A percentile compares a stretch with the other conserved stretches of the same genome.
phyloP scores from a whole-genome alignment of 2,888 invertebrate species.

The Rotaria sp. region DNA sequence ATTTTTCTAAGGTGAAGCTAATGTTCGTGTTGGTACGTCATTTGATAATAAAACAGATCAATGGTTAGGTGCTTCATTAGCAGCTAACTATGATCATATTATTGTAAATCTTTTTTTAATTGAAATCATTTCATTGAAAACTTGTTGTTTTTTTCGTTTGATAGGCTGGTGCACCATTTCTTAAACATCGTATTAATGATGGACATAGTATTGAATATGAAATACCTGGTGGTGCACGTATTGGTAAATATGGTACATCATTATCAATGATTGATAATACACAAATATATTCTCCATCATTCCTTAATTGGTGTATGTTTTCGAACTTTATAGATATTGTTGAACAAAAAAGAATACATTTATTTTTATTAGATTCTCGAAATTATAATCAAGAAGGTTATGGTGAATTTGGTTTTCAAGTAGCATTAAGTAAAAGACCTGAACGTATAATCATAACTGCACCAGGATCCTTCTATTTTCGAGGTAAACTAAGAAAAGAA shows the following conservation, averaged over 20 bases:
- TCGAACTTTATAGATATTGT: background rate
- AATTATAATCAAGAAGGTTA: slow-evolving; percentile 19
- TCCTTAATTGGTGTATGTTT: slow-evolving; percentile 2
- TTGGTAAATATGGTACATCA: background rate
- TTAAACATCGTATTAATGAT: slow-evolving; percentile 15
- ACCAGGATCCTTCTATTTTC: slow-evolving; percentile 23
- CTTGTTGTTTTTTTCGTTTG: background rate
- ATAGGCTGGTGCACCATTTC: slow-evolving; percentile 11
- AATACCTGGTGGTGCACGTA: background rate
- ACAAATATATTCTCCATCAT: background rate
- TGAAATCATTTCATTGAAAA: background rate
- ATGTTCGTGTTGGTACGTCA: slow-evolving; percentile 2
- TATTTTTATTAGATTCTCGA: background rate
- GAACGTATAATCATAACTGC: slow-evolving; percentile 16
- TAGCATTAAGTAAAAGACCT: background rate
- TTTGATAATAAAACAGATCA: slow-evolving; percentile 25
- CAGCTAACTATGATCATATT: background rate
- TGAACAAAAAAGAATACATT: background rate
- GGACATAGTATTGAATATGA: background rate
- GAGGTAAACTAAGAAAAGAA: background rate
- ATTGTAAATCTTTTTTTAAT: background rate
- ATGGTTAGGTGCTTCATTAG: slow-evolving; percentile 23
- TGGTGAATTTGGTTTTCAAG: slow-evolving; percentile 26
- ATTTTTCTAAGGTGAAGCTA: background rate
- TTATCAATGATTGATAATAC: background rate